Evolutionary conservation across 2,888 invertebrate genomes (phyloP), one percentile per base, ranked within the genome.

Genomic region (Mimachlamys varia): DNA sequence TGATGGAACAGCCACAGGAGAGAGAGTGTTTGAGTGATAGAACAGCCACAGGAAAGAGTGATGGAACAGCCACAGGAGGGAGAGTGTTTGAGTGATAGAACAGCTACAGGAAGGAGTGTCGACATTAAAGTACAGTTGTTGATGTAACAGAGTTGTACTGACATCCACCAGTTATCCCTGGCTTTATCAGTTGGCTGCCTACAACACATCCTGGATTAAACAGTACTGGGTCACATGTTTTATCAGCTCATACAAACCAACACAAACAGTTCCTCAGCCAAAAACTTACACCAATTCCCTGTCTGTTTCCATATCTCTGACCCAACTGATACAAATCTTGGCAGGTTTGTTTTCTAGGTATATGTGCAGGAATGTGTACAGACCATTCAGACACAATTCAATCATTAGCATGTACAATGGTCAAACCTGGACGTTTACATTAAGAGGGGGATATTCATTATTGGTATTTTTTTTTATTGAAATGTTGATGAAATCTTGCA

Each of bases 141-240:
- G 17, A 53, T 53, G 76, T 76, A 33, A 33, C 27, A 5, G 33
- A 76, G 27, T 33, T 27, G 7, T 12, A 33, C 76, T 76, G 76
- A 33, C 33, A 76, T 76, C 76, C 27, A 76, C 33, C 76, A 13
- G 33, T 33, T 76, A 27, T 76, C 27, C 76, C 76, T 76, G 76
- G 22, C 76, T 76, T 27, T 76, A 76, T 76, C 76, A 33, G 76
- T 76, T 76, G 76, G 76, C 76, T 76, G 33, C 33, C 12, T 33
- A 76, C 76, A 76, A 76, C 33, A 76, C 76, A 76, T 76, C 76
- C 76, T 76, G 76, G 22, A 76, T 76, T 76, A 76, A 27, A 76
- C 76, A 76, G 76, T 76, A 76, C 76, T 76, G 13, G 76, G 76
- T 76, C 27, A 33, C 76, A 76, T 76, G 76, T 76, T 76, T 76